A percentile compares a stretch with the other conserved stretches of the same genome.
These are phyloP conservation scores for Trachelus troglodyta DNA, from an alignment of 2,888 invertebrate species.

Conservation along the genomic window DNA sequence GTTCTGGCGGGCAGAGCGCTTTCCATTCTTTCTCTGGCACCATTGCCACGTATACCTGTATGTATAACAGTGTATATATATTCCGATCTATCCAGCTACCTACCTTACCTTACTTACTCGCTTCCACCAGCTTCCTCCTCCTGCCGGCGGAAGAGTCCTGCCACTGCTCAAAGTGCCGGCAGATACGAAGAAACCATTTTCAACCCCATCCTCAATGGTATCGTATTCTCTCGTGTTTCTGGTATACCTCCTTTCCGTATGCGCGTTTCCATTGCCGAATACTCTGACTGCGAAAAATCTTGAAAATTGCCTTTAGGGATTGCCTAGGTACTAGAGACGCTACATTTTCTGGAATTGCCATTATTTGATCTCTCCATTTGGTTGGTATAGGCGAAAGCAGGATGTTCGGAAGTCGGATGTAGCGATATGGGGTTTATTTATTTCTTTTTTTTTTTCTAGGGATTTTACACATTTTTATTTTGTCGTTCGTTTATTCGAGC, in stretches of 20 bases:
- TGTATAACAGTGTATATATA: too few species aligned
- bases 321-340: not conserved
- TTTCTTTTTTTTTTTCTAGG: too few species aligned
- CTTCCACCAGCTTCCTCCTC: not conserved
- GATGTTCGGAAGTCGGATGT: not conserved
- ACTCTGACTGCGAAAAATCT: not conserved
- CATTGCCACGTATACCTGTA: not conserved
- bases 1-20: not conserved
- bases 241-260: not conserved
- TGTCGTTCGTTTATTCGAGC: not conserved
- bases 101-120: not conserved
- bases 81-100: too few species aligned
- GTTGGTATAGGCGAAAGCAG: not conserved
- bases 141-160: not conserved
- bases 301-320: not conserved
- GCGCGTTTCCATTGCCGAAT: not conserved
- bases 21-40: not conserved
- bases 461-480: not conserved
- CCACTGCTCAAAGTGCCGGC: not conserved
- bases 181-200: not conserved
- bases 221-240: not conserved
- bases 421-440: too few species aligned
- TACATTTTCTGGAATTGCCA: not conserved
- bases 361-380: not conserved
- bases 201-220: not conserved